Percentiles rank a stretch among this genome's conserved stretches.
These are phyloP conservation scores for Pithys albifrons DNA, from an alignment of 2,113 vertebrate genomes.

Conservation along the genomic window DNA sequence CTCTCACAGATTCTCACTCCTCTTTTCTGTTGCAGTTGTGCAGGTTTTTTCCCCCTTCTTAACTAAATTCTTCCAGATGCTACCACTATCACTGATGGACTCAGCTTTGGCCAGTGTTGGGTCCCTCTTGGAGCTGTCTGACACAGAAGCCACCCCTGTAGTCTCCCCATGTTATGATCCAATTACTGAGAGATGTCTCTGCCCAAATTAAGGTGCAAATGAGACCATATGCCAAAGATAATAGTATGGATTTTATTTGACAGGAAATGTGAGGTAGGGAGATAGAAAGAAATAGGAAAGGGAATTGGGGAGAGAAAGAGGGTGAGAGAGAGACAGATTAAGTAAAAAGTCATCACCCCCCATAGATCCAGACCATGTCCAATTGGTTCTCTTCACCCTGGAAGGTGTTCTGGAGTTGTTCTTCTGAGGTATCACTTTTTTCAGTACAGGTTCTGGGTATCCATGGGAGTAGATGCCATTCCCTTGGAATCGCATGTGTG, in stretches of 20 bases:
- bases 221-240: neutral
- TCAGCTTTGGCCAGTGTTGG: neutral
- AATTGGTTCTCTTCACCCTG: neutral
- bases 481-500: neutral
- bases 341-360: neutral
- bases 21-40: neutral
- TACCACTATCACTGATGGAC: neutral
- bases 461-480: neutral
- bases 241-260: neutral
- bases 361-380: neutral
- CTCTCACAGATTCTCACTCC: neutral
- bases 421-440: neutral
- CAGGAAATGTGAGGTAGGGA: neutral
- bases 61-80: neutral
- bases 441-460: neutral
- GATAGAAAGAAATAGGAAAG: neutral
- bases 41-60: rapidly evolving
- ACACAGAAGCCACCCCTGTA: neutral
- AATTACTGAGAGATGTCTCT: neutral
- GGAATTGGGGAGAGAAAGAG: neutral
- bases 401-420: neutral
- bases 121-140: neutral
- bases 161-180: neutral
- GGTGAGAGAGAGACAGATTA: neutral
- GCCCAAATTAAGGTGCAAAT: neutral